phyloP scores from a whole-genome alignment of 2,888 invertebrate species.

The Muscina levida region DNA sequence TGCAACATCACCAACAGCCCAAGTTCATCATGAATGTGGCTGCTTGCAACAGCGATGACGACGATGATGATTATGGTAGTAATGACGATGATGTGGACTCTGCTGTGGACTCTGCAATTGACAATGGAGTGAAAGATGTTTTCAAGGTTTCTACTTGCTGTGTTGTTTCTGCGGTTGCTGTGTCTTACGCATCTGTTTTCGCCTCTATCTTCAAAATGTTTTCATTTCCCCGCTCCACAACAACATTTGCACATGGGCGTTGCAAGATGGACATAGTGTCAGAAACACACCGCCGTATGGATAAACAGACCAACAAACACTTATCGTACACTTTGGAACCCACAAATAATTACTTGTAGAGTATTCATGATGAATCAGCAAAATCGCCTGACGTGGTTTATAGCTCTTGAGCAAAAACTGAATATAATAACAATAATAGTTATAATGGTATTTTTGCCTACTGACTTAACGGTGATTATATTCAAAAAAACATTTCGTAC shows the following conservation, averaged over 20 bases:
- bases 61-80: neutral
- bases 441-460: conserved; percentile 8
- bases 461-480: neutral
- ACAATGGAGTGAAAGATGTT: conserved; percentile 22
- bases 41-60: neutral
- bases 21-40: neutral
- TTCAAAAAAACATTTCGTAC: too few species aligned
- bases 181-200: neutral
- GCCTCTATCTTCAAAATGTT: conserved; percentile 5
- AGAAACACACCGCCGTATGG: neutral
- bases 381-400: conserved; percentile 29
- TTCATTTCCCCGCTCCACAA: too few species aligned
- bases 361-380: conserved; percentile 64
- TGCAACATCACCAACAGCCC: neutral
- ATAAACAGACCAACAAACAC: conserved; percentile 2
- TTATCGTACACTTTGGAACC: neutral
- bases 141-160: conserved; percentile 16
- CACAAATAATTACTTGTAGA: neutral
- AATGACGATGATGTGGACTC: too few species aligned
- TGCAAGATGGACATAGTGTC: conserved; percentile 4
- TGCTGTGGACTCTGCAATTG: neutral
- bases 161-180: neutral
- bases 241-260: neutral
- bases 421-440: conserved; percentile 6
- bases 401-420: neutral